phyloP scores from a whole-genome alignment of 2,113 vertebrate genomes.

The Pachycephala philippinensis region DNA sequence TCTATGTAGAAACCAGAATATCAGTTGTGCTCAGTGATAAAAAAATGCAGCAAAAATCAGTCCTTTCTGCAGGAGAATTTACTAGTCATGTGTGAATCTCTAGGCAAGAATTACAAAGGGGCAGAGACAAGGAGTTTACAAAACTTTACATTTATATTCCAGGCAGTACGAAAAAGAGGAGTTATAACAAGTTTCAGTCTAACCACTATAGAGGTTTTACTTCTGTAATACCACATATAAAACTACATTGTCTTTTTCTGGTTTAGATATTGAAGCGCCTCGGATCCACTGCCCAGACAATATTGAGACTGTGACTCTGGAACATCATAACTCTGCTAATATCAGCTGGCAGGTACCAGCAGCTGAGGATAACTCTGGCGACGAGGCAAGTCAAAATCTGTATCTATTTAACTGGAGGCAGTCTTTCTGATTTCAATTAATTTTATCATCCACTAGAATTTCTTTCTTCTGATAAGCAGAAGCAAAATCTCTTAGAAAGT shows the following conservation, averaged over 20 bases:
- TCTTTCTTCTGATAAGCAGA: neutral
- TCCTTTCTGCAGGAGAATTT: neutral
- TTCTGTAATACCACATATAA: neutral
- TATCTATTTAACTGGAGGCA: neutral
- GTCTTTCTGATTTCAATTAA: neutral
- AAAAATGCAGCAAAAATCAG: neutral
- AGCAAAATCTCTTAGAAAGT: neutral
- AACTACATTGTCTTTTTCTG: slow-evolving; percentile 27
- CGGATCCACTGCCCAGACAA: slow-evolving; percentile 83
- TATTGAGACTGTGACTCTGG: slow-evolving; percentile 79
- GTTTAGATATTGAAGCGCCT: slow-evolving; percentile 85
- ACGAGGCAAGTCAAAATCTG: slow-evolving; percentile 77
- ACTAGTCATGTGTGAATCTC: neutral
- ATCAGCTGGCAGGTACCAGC: slow-evolving; percentile 83
- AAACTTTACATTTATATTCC: neutral
- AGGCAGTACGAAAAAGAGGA: neutral
- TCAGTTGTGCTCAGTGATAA: neutral
- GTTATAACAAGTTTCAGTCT: neutral
- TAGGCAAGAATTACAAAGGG: neutral
- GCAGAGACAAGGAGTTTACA: neutral
- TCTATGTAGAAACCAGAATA: neutral
- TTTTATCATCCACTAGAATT: neutral
- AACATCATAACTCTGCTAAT: slow-evolving; percentile 85
- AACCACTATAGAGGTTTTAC: neutral
- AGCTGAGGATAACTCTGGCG: slow-evolving; percentile 85